Conservation (phyloP, 2,797 vertebrate genomes). For the Poliocrania exsul region DNA sequence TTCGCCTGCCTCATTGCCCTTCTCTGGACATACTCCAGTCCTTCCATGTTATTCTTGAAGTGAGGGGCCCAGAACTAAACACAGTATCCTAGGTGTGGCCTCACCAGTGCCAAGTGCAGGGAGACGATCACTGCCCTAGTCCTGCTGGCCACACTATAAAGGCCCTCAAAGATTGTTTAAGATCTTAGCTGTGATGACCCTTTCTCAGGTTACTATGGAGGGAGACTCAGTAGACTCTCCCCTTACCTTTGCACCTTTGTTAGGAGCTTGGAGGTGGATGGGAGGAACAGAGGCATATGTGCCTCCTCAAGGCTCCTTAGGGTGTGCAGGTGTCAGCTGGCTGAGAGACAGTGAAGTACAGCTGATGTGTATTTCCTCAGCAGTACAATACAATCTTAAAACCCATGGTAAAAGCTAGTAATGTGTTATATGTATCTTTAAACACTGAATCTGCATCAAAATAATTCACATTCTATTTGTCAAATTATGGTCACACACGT, state of each 20-base stretch:
- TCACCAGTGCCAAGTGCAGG: rapidly evolving
- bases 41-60: neutral
- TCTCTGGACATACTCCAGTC: rapidly evolving
- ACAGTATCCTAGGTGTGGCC: rapidly evolving
- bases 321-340: neutral
- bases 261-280: neutral
- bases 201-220: neutral
- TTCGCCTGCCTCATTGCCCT: neutral
- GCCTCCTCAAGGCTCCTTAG: neutral
- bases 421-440: neutral
- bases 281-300: neutral
- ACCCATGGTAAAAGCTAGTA: neutral
- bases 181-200: neutral
- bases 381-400: neutral
- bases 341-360: neutral
- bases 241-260: neutral
- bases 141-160: neutral
- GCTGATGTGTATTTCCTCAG: neutral
- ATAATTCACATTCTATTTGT: neutral
- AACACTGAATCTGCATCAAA: neutral
- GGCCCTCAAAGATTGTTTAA: neutral
- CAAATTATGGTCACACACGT: neutral
- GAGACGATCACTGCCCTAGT: rapidly evolving
- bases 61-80: neutral
- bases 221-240: neutral